A percentile compares a stretch with the other conserved stretches of the same genome.
Evolutionary conservation across 2,113 vertebrate species (phyloP).

Genomic region (Rhea americana): DNA sequence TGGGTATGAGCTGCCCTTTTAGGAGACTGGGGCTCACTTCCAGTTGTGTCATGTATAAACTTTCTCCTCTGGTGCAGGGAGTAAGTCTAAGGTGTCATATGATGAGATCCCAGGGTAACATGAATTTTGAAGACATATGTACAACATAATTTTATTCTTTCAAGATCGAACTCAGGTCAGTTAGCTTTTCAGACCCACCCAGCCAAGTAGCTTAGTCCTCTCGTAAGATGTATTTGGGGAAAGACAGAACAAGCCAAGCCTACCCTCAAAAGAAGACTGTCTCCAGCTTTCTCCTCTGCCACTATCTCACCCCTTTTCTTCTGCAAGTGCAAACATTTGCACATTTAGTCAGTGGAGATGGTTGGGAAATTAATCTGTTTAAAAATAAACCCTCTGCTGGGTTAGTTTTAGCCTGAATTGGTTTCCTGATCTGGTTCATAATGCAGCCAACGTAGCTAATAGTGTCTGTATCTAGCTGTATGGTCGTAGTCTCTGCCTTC

Average conservation of each 20-base stretch:
- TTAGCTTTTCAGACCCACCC: not conserved
- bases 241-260: not conserved
- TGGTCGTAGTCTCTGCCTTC: not conserved
- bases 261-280: not conserved
- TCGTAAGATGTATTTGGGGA: not conserved
- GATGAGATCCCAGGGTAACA: not conserved
- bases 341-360: not conserved
- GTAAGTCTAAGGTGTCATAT: not conserved
- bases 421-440: slow-evolving; percentile 46
- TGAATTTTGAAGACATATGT: not conserved
- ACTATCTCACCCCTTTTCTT: not conserved
- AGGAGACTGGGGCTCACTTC: not conserved
- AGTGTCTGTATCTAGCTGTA: slow-evolving; percentile 20
- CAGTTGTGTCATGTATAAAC: not conserved
- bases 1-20: slow-evolving; percentile 8
- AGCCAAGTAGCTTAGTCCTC: not conserved
- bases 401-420: slow-evolving; percentile 41
- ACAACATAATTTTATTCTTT: not conserved
- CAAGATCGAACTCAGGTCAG: not conserved
- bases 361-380: slow-evolving; percentile 25
- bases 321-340: not conserved
- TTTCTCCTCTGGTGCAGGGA: not conserved
- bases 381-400: slow-evolving; percentile 34
- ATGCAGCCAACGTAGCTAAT: slow-evolving; percentile 30
- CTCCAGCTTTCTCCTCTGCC: not conserved